Evolutionary conservation across 2,888 invertebrate species (phyloP).

Genomic region (Andrena hattorfiana): DNA sequence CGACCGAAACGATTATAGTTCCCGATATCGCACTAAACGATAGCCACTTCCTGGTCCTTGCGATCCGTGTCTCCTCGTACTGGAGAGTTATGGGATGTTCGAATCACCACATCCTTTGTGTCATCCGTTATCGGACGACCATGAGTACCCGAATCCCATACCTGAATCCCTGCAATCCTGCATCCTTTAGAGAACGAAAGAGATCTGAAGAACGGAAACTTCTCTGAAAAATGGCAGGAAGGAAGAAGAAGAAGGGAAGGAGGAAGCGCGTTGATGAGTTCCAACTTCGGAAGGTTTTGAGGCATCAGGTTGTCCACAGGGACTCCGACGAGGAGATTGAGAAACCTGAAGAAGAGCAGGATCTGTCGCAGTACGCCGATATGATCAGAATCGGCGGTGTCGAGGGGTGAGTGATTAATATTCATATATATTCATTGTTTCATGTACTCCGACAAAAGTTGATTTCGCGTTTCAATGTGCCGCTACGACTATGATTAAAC

Average conservation of each 20-base stretch:
- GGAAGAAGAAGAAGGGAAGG: constrained; percentile 14
- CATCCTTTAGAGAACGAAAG: neutral
- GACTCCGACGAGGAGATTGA: neutral
- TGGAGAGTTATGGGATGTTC: neutral
- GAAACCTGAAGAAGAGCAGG: neutral
- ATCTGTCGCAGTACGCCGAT: constrained; percentile 56
- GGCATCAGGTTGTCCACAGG: constrained; percentile 35
- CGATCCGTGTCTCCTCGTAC: neutral
- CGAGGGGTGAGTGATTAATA: constrained; percentile 80
- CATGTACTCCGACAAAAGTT: neutral
- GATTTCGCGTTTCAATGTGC: neutral
- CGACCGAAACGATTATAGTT: neutral
- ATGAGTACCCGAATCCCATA: neutral
- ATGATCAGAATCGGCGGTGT: constrained; percentile 81
- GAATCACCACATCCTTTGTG: neutral
- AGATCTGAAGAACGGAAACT: neutral
- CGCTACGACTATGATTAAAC: too few species aligned
- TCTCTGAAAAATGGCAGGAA: constrained; percentile 59
- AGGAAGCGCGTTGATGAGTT: constrained; percentile 65
- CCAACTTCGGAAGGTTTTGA: constrained; percentile 70
- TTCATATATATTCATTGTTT: neutral
- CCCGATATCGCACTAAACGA: neutral
- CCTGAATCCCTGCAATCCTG: constrained; percentile 6
- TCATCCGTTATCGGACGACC: neutral
- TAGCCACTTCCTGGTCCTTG: neutral